Evolutionary conservation across 1,140 invertebrate genomes (phyloP).

Genomic region (Condylostylus longicornis): DNA sequence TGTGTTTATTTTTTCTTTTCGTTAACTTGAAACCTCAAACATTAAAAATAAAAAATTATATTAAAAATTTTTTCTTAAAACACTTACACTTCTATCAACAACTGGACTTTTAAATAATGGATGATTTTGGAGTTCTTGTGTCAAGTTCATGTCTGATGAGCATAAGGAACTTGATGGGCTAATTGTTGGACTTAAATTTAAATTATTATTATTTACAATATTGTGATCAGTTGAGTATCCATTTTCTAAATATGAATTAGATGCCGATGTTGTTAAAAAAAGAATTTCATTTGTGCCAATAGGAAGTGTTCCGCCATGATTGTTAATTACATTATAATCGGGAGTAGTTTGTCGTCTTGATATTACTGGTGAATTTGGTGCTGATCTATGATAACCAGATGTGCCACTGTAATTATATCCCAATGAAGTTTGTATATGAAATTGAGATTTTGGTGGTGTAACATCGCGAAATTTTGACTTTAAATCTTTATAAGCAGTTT

Average conservation of each 20-base stretch:
- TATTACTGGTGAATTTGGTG: slow-evolving; percentile 48
- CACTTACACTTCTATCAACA: slow-evolving; percentile 32
- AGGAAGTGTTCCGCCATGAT: neutral
- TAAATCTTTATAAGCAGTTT: slow-evolving; percentile 56
- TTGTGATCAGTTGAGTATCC: slow-evolving; percentile 5
- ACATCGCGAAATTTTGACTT: slow-evolving; percentile 43
- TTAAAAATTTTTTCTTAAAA: slow-evolving; percentile 10
- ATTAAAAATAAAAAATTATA: slow-evolving; percentile 8
- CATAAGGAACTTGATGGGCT: slow-evolving; percentile 30
- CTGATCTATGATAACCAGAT: slow-evolving; percentile 42
- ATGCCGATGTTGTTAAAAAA: no score
- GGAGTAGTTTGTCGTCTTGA: slow-evolving; percentile 31
- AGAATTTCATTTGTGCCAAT: neutral
- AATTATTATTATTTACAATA: slow-evolving; percentile 20
- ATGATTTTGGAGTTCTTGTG: slow-evolving; percentile 31
- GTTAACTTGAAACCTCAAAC: no score
- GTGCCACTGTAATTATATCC: slow-evolving; percentile 18
- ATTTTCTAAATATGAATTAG: slow-evolving; percentile 9
- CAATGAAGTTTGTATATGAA: slow-evolving; percentile 7
- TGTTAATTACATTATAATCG: slow-evolving; percentile 5
- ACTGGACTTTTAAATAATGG: slow-evolving; percentile 28
- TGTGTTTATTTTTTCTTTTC: no score
- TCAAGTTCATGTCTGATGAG: slow-evolving; percentile 31
- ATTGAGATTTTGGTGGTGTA: slow-evolving; percentile 21
- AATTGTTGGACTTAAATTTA: slow-evolving; percentile 28